These are phyloP conservation scores for Lampris megalopsis DNA, from an alignment of 2,113 vertebrate genomes.

Conservation along the genomic window DNA sequence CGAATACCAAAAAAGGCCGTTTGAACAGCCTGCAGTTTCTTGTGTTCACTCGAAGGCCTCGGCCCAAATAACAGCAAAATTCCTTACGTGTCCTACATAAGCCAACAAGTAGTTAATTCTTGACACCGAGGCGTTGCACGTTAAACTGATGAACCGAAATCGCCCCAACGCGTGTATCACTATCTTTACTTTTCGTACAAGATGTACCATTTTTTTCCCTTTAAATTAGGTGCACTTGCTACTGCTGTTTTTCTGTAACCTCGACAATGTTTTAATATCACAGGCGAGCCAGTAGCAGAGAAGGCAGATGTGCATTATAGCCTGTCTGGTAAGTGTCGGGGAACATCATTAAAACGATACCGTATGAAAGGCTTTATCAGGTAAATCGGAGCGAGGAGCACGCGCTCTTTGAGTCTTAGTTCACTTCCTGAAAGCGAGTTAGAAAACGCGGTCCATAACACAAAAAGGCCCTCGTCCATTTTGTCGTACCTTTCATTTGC, in stretches of 20 bases:
- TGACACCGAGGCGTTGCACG: no score
- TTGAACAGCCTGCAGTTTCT: not conserved
- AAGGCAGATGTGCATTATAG: slow-evolving; percentile 33
- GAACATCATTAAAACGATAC: slow-evolving; percentile 64
- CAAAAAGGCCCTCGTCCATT: slow-evolving; percentile 72
- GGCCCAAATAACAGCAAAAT: not conserved
- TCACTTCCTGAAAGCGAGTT: slow-evolving; percentile 62
- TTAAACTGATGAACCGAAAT: not conserved
- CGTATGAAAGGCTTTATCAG: slow-evolving; percentile 68
- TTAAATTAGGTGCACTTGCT: slow-evolving; percentile 36
- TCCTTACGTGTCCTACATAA: not conserved
- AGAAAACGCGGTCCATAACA: slow-evolving; percentile 48
- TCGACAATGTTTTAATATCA: slow-evolving; percentile 6
- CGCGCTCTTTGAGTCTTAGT: slow-evolving; percentile 68
- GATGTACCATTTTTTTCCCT: slow-evolving; percentile 29
- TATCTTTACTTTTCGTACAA: slow-evolving; percentile 1
- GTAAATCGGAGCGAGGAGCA: slow-evolving; percentile 65
- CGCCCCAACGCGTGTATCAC: not conserved
- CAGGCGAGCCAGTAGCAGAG: slow-evolving; percentile 1
- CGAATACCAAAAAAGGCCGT: not conserved
- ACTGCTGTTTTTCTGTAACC: slow-evolving; percentile 32
- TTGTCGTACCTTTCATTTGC: slow-evolving; percentile 83
- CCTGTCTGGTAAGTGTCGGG: slow-evolving; percentile 45
- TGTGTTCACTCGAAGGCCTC: not conserved
- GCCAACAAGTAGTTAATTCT: no score